Percentiles rank a stretch among this genome's conserved stretches.
Evolutionary conservation across 2,888 invertebrate genomes (phyloP).

Genomic region (Andricus curvator): DNA sequence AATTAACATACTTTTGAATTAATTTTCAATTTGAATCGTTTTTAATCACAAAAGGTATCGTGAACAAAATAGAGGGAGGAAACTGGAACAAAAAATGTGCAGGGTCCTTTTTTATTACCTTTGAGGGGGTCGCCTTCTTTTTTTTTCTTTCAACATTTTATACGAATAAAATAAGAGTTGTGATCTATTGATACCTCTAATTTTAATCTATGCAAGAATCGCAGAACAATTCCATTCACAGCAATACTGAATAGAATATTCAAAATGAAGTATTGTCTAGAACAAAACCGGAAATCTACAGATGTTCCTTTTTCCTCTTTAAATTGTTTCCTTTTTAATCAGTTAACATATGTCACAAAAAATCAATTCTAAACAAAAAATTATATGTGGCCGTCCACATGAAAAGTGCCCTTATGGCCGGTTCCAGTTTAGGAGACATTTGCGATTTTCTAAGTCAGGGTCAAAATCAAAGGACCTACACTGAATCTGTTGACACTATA

Average conservation of each 20-base stretch:
- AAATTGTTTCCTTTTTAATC: background rate
- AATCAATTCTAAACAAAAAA: too few relatives aligned
- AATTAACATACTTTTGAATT: background rate
- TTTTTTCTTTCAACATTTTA: background rate
- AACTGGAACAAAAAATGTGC: background rate
- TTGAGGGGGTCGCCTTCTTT: background rate
- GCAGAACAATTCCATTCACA: background rate
- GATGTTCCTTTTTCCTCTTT: background rate
- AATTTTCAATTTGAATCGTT: background rate
- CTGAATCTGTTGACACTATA: too few relatives aligned
- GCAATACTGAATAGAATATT: background rate
- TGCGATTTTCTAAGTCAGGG: too few relatives aligned
- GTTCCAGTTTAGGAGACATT: too few relatives aligned
- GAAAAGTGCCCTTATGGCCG: too few relatives aligned
- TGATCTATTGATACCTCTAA: background rate
- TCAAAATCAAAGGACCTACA: too few relatives aligned
- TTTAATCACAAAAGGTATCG: slow-evolving; percentile 1
- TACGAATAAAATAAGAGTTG: background rate
- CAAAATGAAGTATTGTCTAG: background rate
- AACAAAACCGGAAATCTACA: background rate
- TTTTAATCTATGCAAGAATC: background rate
- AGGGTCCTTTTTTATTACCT: background rate
- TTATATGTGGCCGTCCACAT: too few relatives aligned
- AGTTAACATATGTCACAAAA: background rate
- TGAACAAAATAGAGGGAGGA: background rate